These are phyloP conservation scores for Nicator chloris DNA, from an alignment of 2,113 vertebrate genomes.

Conservation along the genomic window DNA sequence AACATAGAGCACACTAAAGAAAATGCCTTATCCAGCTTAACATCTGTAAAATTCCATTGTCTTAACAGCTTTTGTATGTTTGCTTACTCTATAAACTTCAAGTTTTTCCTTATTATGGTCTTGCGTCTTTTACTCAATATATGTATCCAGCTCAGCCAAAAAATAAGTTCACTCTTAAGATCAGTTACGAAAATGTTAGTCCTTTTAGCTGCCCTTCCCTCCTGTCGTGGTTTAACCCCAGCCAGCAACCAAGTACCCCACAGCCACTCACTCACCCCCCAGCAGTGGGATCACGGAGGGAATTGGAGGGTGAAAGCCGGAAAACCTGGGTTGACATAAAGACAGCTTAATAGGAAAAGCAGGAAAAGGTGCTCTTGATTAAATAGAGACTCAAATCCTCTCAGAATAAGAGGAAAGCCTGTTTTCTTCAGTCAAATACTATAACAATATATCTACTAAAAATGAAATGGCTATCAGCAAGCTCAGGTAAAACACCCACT, in stretches of 20 bases:
- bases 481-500: background rate
- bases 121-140: background rate
- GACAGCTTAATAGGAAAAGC: background rate
- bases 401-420: background rate
- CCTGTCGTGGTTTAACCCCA: background rate
- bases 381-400: background rate
- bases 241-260: too few species aligned
- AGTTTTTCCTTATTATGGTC: background rate
- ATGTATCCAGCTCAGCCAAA: background rate
- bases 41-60: background rate
- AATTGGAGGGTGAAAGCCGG: background rate
- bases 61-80: background rate
- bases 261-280: background rate
- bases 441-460: background rate
- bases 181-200: background rate
- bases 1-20: background rate
- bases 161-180: background rate
- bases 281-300: fast-evolving
- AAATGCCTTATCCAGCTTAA: background rate
- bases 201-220: background rate
- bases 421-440: background rate
- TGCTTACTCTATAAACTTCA: background rate
- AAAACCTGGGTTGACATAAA: background rate
- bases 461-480: background rate
- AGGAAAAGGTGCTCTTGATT: background rate